These are phyloP conservation scores for Tenthredo notha DNA, from an alignment of 2,888 invertebrate species.

Conservation along the genomic window DNA sequence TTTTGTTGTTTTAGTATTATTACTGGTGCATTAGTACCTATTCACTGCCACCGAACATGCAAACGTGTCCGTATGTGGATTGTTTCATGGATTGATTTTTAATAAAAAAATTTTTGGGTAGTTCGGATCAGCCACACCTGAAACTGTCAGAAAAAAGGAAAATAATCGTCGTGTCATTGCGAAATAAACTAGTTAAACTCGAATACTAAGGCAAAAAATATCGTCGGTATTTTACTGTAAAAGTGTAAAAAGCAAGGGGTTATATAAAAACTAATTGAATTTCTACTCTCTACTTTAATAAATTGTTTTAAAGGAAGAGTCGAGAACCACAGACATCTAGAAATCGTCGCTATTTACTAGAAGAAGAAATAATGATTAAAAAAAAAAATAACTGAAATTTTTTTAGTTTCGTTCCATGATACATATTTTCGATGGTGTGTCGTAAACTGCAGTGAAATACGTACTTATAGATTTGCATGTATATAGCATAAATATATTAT, in stretches of 20 bases:
- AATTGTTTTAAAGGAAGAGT: slow-evolving; percentile 58
- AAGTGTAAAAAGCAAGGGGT: not conserved
- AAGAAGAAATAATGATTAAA: not conserved
- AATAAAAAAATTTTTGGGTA: slow-evolving; percentile 46
- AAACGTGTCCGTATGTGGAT: not conserved
- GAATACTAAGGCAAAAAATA: not conserved
- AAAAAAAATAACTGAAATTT: not conserved
- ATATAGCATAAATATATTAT: not conserved
- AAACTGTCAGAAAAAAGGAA: slow-evolving; percentile 55
- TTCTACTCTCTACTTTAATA: slow-evolving; percentile 18
- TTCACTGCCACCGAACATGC: slow-evolving; percentile 52
- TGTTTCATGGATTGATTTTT: slow-evolving; percentile 47
- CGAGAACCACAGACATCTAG: slow-evolving; percentile 59
- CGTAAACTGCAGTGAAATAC: slow-evolving; percentile 4
- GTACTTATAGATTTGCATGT: not conserved
- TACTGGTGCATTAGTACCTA: slow-evolving; percentile 46
- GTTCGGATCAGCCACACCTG: slow-evolving; percentile 71
- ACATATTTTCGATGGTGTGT: not conserved
- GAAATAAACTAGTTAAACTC: not conserved
- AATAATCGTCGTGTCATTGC: slow-evolving; percentile 37
- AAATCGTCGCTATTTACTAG: slow-evolving; percentile 53
- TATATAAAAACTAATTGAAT: not conserved
- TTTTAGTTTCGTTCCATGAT: not conserved
- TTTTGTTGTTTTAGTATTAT: slow-evolving; percentile 35
- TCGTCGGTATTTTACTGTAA: not conserved